phyloP scores from a whole-genome alignment of 2,797 vertebrate genomes.

The Epinephelus awoara region DNA sequence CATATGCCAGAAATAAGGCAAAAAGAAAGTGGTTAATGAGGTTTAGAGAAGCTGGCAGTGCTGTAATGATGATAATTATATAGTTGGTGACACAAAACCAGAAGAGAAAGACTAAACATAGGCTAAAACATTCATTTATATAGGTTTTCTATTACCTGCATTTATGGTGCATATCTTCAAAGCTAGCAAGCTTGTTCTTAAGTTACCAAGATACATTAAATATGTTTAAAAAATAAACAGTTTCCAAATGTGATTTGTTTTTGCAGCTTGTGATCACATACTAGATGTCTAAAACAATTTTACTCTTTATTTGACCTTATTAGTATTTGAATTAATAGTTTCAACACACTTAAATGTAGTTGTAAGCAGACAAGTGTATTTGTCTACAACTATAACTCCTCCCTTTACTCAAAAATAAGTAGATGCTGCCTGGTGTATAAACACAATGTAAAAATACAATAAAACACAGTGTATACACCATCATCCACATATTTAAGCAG shows the following conservation, averaged over 20 bases:
- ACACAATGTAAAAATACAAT: not conserved
- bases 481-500: not conserved
- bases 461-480: not conserved
- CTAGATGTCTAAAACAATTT: too few relatives aligned
- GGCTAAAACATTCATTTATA: not conserved
- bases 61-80: not conserved
- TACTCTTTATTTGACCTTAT: too few relatives aligned
- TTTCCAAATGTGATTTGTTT: too few relatives aligned
- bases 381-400: too few relatives aligned
- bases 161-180: not conserved
- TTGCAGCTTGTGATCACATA: too few relatives aligned
- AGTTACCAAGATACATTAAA: not conserved
- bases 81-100: not conserved
- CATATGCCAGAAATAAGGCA: not conserved
- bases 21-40: not conserved
- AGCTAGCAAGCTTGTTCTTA: not conserved
- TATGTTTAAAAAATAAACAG: not conserved
- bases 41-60: not conserved
- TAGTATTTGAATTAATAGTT: too few relatives aligned
- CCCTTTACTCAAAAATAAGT: not conserved
- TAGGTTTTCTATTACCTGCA: not conserved
- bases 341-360: too few relatives aligned
- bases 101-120: not conserved
- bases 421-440: not conserved
- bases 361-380: too few relatives aligned